Evolutionary conservation across 2,888 invertebrate genomes (phyloP), one percentile per base, ranked within the genome.

Genomic region (Tigriopus californicus): DNA sequence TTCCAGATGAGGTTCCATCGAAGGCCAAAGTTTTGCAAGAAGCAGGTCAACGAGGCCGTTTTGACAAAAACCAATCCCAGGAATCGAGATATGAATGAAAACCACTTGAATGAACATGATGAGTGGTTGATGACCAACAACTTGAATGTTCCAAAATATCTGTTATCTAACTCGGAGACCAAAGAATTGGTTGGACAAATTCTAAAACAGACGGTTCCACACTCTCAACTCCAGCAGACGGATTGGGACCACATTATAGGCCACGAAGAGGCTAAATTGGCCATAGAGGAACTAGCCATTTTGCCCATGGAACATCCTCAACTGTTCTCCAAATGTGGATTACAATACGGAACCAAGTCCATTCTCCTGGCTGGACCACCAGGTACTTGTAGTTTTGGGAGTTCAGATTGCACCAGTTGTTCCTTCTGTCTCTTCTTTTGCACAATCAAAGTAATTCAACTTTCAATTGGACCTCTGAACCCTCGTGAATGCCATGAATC

Each of bases 251-350:
- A 49, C 4, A 44, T 56, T 22, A 42, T 56, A 18, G 56, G 56
- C 5, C 56, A 24, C 6, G n/a, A 41, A 3, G 41, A 40, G 22
- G 41, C 42, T 5, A 56, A 56, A 42, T 41, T 42, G 22, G 56
- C 56, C 22, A 2, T 56, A 24, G 56, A 56, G 20, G 56, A 56
- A 15, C 15, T 18, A 42, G 15, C 42, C 18, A n/a, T 53, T 11
- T 42, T 41, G 11, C 56, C 56, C 8, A 15, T 56, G 44, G n/a
- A 24, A 11, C 42, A 56, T 41, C 56, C 56, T 20, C 20, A 49
- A 20, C 13, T 49, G 5, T 49, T 33, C 33, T 33, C 33, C 33
- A 33, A 49, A 5, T 13, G 13, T 13, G 22, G 22, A 8, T 49
- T 49, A 22, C 22, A 18, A 15, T 5, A 44, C 10, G 22, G 22